phyloP scores from a whole-genome alignment of 2,113 vertebrate genomes.

The Sinocyclocheilus maitianheensis region DNA sequence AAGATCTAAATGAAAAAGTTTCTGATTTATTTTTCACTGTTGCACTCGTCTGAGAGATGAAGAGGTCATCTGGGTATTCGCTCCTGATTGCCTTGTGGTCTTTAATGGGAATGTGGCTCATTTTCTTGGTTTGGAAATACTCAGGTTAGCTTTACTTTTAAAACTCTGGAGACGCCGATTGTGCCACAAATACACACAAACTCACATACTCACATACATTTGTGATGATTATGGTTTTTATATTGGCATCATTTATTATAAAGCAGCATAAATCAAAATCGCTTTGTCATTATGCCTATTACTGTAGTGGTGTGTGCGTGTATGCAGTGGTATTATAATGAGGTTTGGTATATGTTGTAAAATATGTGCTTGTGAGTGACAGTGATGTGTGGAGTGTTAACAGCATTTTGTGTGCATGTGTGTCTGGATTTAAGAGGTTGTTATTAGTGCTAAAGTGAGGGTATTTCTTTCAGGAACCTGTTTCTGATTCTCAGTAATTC shows the following conservation, averaged over 20 bases:
- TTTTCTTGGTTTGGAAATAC: conserved; percentile 38
- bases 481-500: conserved; percentile 34
- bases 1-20: neutral
- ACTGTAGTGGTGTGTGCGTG: conserved; percentile 14
- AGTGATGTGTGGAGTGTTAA: conserved; percentile 33
- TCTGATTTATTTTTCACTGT: neutral
- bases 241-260: conserved; percentile 50
- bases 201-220: conserved; percentile 14
- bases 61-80: conserved; percentile 18
- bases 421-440: conserved; percentile 24
- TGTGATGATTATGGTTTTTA: conserved; percentile 39
- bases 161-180: conserved; percentile 41
- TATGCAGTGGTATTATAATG: neutral
- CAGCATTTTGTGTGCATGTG: conserved; percentile 14
- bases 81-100: conserved; percentile 53
- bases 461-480: conserved; percentile 14
- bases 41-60: conserved; percentile 22
- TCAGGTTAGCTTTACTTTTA: conserved; percentile 43
- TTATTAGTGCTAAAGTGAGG: conserved; percentile 13
- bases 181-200: conserved; percentile 35
- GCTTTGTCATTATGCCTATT: conserved; percentile 39
- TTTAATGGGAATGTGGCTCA: conserved; percentile 44
- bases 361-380: conserved; percentile 19
- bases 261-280: conserved; percentile 47
- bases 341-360: conserved; percentile 12